Percentiles rank a stretch among this genome's conserved stretches.
These are phyloP conservation scores for Suillia variegata DNA, from an alignment of 2,888 invertebrate species.

Conservation along the genomic window DNA sequence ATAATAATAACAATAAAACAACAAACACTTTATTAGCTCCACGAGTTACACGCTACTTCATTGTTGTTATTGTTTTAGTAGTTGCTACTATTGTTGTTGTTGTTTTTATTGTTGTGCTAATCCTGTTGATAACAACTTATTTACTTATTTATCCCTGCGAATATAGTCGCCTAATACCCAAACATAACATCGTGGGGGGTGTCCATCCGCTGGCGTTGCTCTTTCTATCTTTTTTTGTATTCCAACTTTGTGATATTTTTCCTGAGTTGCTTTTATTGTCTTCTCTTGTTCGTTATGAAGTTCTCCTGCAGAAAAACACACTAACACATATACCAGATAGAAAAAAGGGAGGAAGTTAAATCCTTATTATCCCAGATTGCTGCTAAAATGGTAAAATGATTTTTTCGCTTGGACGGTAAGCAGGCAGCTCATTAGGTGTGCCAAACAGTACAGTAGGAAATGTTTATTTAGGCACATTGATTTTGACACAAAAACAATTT, in stretches of 20 bases:
- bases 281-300: neutral
- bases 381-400: neutral
- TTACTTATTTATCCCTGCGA: neutral
- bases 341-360: neutral
- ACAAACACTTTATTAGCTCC: neutral
- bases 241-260: too few species aligned
- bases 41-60: too few species aligned
- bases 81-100: slow-evolving; percentile 5
- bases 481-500: neutral
- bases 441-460: neutral
- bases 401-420: neutral
- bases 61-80: neutral
- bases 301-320: slow-evolving; percentile 7
- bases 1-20: neutral
- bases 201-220: neutral
- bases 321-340: neutral
- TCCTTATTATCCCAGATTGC: neutral
- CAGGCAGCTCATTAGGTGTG: neutral
- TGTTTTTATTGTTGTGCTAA: slow-evolving; percentile 2
- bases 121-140: neutral
- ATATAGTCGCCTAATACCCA: neutral
- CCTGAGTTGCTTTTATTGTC: neutral
- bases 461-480: neutral
- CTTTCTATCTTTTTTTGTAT: neutral
- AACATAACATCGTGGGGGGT: too few species aligned